These are phyloP conservation scores for Amaurobius ferox DNA, from an alignment of 2,888 invertebrate genomes.

Conservation along the genomic window DNA sequence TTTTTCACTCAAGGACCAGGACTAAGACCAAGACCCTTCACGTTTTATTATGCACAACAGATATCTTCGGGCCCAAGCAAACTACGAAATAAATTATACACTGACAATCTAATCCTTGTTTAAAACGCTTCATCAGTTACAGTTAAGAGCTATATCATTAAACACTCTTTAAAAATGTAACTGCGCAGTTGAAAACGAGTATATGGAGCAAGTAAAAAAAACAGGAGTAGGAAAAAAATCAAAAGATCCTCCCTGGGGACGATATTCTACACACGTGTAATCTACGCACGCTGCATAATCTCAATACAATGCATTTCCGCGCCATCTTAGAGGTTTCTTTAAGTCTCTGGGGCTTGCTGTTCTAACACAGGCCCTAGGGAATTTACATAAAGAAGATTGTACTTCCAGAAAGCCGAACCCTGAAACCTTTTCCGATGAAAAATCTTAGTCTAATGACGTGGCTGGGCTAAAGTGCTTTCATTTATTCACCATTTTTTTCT, in stretches of 20 bases:
- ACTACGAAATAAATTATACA: neutral
- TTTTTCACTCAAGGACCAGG: too few species aligned
- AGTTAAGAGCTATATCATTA: neutral
- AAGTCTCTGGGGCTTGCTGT: constrained; percentile 64
- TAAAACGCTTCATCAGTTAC: neutral
- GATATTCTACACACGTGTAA: constrained; percentile 64
- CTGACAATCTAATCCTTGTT: neutral
- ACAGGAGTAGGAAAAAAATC: neutral
- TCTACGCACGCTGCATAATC: constrained; percentile 67
- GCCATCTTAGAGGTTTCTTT: constrained; percentile 56
- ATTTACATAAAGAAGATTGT: constrained; percentile 72
- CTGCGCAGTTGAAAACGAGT: neutral
- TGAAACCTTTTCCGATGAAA: constrained; percentile 69
- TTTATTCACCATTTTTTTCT: constrained; percentile 64
- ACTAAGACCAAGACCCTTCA: too few species aligned
- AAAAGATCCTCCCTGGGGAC: constrained; percentile 27
- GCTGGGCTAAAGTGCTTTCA: constrained; percentile 62
- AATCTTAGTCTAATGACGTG: constrained; percentile 69
- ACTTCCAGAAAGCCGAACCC: constrained; percentile 47
- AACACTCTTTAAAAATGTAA: neutral
- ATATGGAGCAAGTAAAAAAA: neutral
- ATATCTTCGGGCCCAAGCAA: neutral
- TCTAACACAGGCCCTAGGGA: constrained; percentile 41
- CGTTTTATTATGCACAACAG: neutral
- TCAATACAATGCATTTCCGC: constrained; percentile 52